Percentiles rank a stretch among this genome's conserved stretches.
phyloP scores from a whole-genome alignment of 2,113 vertebrate genomes.

The Phoenicopterus ruber region DNA sequence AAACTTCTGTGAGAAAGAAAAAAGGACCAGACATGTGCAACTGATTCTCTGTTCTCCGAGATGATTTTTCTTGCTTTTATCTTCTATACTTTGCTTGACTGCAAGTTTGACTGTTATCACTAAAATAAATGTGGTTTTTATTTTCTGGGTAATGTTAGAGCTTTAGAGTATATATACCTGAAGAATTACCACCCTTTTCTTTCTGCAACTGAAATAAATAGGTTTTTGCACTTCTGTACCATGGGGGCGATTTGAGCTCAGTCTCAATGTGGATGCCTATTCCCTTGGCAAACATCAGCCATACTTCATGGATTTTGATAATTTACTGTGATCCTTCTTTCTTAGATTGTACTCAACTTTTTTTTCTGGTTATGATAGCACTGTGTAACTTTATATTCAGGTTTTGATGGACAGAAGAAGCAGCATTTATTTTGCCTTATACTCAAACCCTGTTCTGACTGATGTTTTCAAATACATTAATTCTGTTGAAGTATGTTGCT shows the following conservation, averaged over 20 bases:
- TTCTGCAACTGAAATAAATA: background rate
- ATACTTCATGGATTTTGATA: background rate
- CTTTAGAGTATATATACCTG: background rate
- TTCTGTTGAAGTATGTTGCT: background rate
- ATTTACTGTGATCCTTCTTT: background rate
- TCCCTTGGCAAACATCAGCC: background rate
- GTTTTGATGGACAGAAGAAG: background rate
- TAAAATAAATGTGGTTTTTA: background rate
- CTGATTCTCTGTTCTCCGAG: slow-evolving; percentile 31
- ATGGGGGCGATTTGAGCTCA: background rate
- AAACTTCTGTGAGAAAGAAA: background rate
- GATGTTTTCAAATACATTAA: background rate
- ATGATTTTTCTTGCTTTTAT: slow-evolving; percentile 12
- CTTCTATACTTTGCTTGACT: background rate
- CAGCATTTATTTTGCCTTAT: background rate
- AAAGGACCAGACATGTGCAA: background rate
- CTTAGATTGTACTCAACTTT: background rate
- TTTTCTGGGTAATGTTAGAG: background rate
- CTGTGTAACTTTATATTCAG: background rate
- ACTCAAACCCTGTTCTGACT: background rate
- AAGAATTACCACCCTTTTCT: background rate
- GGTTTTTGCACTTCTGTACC: background rate
- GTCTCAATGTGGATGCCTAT: background rate
- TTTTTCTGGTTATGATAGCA: background rate
- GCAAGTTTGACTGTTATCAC: background rate